A percentile compares a stretch with the other conserved stretches of the same genome.
These are phyloP conservation scores for Actinia tenebrosa DNA, from an alignment of 64 coral and sea anemone species.

Conservation along the genomic window DNA sequence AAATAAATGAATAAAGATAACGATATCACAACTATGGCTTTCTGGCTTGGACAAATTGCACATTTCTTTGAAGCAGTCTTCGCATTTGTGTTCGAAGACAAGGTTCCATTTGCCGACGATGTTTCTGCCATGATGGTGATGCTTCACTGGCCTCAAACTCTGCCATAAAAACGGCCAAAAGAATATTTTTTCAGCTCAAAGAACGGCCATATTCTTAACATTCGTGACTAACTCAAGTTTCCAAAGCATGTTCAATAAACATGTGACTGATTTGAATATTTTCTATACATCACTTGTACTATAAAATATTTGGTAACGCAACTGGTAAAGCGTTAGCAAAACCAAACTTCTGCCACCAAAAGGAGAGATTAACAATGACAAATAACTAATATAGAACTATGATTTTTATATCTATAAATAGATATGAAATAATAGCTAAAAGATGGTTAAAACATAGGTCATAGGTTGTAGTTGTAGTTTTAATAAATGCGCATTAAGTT, in stretches of 20 bases:
- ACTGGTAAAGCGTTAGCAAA: too few species aligned
- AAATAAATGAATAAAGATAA: not conserved
- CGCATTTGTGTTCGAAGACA: not conserved
- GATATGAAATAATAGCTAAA: not conserved
- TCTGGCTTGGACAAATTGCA: not conserved
- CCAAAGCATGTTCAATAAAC: not conserved
- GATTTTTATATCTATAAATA: too few species aligned
- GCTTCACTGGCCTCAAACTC: too few species aligned
- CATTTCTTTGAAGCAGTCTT: not conserved
- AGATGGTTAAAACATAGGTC: not conserved
- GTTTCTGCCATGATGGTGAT: not conserved
- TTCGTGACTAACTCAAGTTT: not conserved
- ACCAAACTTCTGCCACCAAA: too few species aligned
- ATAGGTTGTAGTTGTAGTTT: not conserved
- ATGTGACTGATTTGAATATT: not conserved
- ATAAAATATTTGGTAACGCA: too few species aligned
- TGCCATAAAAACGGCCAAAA: not conserved
- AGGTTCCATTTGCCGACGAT: not conserved
- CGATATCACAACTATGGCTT: not conserved
- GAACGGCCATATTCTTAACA: not conserved
- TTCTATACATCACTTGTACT: not conserved
- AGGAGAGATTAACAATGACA: too few species aligned
- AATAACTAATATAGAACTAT: too few species aligned
- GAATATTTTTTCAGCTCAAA: not conserved
- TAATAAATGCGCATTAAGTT: not conserved